phyloP scores from a whole-genome alignment of 2,797 vertebrate species.

The Pantherophis alleghaniensis region DNA sequence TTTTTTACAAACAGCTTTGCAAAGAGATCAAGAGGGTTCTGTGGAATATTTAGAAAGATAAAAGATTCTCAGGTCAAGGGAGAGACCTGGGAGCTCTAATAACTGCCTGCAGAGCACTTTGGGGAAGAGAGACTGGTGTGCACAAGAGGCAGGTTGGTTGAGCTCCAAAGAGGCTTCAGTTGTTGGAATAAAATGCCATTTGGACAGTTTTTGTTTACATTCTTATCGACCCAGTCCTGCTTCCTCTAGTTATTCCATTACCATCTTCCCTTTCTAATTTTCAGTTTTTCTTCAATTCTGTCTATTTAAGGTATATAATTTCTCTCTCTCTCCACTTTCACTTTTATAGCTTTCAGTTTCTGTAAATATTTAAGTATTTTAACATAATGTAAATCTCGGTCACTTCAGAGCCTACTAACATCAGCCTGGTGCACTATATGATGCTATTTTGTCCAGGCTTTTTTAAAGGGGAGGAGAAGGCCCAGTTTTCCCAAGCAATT shows the following conservation, averaged over 20 bases:
- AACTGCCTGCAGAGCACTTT: background rate
- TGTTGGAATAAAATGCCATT: no score
- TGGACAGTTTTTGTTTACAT: background rate
- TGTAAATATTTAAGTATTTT: no score
- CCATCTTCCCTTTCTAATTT: background rate
- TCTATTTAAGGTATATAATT: background rate
- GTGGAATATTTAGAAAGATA: background rate
- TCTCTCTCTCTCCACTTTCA: background rate
- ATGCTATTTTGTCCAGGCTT: no score
- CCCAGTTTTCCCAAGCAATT: no score
- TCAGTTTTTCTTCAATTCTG: background rate
- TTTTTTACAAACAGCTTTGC: background rate
- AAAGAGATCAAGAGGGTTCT: background rate
- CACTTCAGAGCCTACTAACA: no score
- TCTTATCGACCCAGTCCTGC: background rate
- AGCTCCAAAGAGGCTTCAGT: background rate
- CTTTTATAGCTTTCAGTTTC: no score
- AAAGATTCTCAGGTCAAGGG: background rate
- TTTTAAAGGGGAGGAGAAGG: no score
- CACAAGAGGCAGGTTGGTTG: background rate
- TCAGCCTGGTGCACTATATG: no score
- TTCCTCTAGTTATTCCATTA: background rate
- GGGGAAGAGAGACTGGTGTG: background rate
- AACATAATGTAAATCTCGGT: no score
- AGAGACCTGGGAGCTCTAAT: background rate